Base-by-base conservation (phyloP, 2,113 vertebrate genomes). In the Rhinogobius similis region DNA sequence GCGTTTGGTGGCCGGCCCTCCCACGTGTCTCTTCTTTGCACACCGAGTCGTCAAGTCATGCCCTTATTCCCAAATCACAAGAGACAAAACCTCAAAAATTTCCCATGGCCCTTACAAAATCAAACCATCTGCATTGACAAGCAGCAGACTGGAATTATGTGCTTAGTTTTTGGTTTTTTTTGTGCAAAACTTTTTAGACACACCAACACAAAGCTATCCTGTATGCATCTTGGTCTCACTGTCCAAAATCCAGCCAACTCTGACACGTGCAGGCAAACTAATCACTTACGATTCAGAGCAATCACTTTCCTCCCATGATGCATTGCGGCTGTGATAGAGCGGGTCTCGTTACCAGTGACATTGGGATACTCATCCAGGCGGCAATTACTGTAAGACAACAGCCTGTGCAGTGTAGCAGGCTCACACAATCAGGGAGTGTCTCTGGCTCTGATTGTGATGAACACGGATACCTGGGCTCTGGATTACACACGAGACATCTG, bases 241-340 rank as follows among this genome's bases (percentile, higher is more conserved):
- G 75, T 82, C 74, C 78, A 84, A 87, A 50, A 89, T 89, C 82
- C 82, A 82, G 82, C 82, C 81, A 70, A 78, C 78, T 73, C 77
- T 0, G 75, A 86, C 81, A 81, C 77, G 68, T 86, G 81, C 81
- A 83, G 87, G 83, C 86, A 86, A 85, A 83, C 76, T 86, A 89
- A 89, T 87, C 83, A 83, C 84, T 87, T 82, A 87, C 82, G 80
- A 82, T 81, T 83, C 82, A 67, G 78, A 83, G 86, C 87, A 86
- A 89, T 89, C 87, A 86, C 83, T 89, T 83, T 83, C 83, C 62
- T 83, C 83, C 85, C 80, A 67, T 80, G 85, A 89, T 87, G 85
- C 87, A 86, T 75, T 85, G 77, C 50, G 39, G 10, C 3, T 65
- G 79, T 77, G 79, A 85, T 75, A 71, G 78, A 78, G 79, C 23